Conservation (phyloP, 2,113 vertebrate species). For the Elanoides forficatus region DNA sequence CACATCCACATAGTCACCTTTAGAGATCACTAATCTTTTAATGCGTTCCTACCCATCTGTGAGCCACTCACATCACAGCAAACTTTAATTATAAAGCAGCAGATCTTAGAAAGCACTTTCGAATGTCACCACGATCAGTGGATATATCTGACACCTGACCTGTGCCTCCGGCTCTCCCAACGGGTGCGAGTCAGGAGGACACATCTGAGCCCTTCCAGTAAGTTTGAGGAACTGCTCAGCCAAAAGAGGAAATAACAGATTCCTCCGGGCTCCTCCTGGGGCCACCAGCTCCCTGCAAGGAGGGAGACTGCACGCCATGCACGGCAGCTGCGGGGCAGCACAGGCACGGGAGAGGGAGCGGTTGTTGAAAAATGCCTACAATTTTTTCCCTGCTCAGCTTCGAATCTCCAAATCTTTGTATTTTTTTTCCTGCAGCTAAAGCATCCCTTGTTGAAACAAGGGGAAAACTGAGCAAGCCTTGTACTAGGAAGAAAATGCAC, state of each 20-base stretch:
- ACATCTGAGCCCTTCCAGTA: neutral
- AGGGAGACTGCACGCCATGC: neutral
- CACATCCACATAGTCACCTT: fast-evolving
- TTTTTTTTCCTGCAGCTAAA: neutral
- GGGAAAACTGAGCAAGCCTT: fast-evolving
- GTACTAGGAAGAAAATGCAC: neutral
- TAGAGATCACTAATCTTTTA: neutral
- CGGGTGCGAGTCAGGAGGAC: neutral
- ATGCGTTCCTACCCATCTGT: neutral
- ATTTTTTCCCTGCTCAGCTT: neutral
- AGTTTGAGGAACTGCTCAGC: neutral
- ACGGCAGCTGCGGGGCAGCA: constrained; percentile 32
- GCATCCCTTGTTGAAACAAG: neutral
- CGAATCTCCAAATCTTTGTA: neutral
- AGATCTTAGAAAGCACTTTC: fast-evolving
- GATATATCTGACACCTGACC: neutral
- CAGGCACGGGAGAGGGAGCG: neutral
- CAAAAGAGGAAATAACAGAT: neutral
- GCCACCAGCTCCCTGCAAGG: neutral
- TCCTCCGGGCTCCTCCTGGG: neutral
- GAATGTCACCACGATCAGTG: fast-evolving
- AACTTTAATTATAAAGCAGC: neutral
- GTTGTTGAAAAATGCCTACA: neutral
- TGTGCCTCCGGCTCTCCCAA: fast-evolving
- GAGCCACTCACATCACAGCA: fast-evolving